Evolutionary conservation across 2,888 invertebrate species (phyloP), one percentile per base, ranked within the genome.

Genomic region (Bombylius discolor): DNA sequence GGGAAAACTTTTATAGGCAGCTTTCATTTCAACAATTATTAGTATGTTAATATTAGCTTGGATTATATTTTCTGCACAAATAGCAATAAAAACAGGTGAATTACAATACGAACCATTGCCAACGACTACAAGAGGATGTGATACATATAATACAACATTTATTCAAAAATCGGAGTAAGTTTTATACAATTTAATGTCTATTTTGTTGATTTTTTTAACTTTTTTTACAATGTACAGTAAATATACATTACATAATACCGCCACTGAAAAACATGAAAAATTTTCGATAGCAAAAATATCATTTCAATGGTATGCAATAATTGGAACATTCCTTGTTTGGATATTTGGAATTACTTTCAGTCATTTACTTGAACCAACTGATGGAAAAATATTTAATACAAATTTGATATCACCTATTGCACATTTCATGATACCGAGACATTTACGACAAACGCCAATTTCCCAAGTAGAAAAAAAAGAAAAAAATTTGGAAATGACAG

Each of bases 281-380:
- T 76, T 77, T 57, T 67, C 74, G 9, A 62, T 83, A 11, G 83
- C 77, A 64, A 75, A 77, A n/a, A 67, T 83, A 47, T 80, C 81
- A 3, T 82, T 82, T 66, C 78, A 81, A 68, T 82, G 80, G 75
- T 82, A 81, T 64, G 76, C 78, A 9, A 59, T 77, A 4, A 62
- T 80, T 9, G 82, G 82, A 0, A 74, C 74, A 23, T 33, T 74
- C 1, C 66, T 78, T 1, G 76, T 78, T 1, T 73, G 82, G 57
- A 61, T 77, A 1, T 67, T 80, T 36, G 81, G 79, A 0, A 65
- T 80, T 36, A 66, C 78, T 5, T 75, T 80, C 58, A 82, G 81
- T 63, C 77, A 76, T 58, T 55, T 79, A 4, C 77, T 77, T 47
- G 75, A 74, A 1, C 56, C 56, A 3, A 62, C 67, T 39, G 62